These are phyloP conservation scores for Gambelia wislizenii DNA, from an alignment of 2,797 vertebrate species.

Conservation along the genomic window DNA sequence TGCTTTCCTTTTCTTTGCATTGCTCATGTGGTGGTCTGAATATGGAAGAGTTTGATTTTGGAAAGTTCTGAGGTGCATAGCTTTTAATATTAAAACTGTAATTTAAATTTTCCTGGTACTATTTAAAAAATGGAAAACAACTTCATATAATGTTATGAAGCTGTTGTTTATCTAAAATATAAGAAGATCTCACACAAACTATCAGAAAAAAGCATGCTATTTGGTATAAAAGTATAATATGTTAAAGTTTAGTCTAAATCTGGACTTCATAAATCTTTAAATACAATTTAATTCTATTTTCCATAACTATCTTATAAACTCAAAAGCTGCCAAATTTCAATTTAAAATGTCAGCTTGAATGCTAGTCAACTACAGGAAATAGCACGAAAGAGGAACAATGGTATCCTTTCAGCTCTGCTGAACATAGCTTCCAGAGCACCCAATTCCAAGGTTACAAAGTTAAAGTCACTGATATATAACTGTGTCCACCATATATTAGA, in stretches of 20 bases:
- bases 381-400: constrained; percentile 10
- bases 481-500: background rate
- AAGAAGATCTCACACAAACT: constrained; percentile 8
- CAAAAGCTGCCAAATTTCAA: constrained; percentile 38
- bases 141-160: constrained; percentile 5
- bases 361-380: constrained; percentile 27
- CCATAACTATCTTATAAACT: constrained; percentile 25
- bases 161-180: background rate
- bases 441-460: background rate
- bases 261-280: constrained; percentile 30
- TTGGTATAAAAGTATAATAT: background rate
- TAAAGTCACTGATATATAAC: background rate
- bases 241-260: constrained; percentile 27
- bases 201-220: background rate
- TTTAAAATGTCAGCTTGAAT: constrained; percentile 39
- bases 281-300: constrained; percentile 25
- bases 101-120: constrained; percentile 16
- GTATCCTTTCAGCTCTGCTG: constrained; percentile 2
- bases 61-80: constrained; percentile 21
- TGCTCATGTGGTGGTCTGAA: constrained; percentile 6
- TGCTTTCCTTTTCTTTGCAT: background rate
- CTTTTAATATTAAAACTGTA: constrained; percentile 26
- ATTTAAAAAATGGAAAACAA: constrained; percentile 40
- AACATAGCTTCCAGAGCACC: background rate
- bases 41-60: background rate